A percentile compares a stretch with the other conserved stretches of the same genome.
Evolutionary conservation across 2,113 vertebrate genomes (phyloP).

Genomic region (Pycnonotus jocosus): DNA sequence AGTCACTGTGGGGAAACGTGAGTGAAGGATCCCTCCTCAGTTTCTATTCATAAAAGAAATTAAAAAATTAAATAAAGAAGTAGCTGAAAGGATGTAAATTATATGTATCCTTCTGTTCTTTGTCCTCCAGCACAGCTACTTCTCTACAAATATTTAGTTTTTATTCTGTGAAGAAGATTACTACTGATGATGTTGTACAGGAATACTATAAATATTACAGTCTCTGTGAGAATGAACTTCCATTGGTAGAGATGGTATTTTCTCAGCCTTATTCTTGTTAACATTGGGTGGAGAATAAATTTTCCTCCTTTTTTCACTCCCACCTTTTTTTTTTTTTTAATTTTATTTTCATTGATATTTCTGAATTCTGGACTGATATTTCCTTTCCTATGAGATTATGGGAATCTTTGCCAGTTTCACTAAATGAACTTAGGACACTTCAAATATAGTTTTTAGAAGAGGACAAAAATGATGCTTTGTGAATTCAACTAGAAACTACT

Average conservation of each 20-base stretch:
- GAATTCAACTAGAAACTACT: background rate
- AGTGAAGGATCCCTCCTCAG: background rate
- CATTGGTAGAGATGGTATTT: background rate
- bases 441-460: background rate
- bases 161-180: conserved; percentile 27
- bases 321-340: background rate
- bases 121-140: background rate
- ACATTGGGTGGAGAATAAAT: background rate
- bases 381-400: background rate
- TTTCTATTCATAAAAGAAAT: background rate
- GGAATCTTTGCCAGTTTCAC: background rate
- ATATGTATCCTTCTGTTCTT: background rate
- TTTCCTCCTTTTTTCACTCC: background rate
- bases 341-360: background rate
- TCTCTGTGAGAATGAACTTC: conserved; percentile 14
- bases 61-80: background rate
- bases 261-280: background rate
- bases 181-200: background rate
- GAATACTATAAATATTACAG: background rate
- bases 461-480: background rate
- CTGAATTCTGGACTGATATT: background rate
- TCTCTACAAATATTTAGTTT: conserved; percentile 17
- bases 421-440: background rate
- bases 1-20: background rate
- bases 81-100: background rate